Conservation (phyloP, 2,797 vertebrate genomes). For the Peromyscus aztecus region DNA sequence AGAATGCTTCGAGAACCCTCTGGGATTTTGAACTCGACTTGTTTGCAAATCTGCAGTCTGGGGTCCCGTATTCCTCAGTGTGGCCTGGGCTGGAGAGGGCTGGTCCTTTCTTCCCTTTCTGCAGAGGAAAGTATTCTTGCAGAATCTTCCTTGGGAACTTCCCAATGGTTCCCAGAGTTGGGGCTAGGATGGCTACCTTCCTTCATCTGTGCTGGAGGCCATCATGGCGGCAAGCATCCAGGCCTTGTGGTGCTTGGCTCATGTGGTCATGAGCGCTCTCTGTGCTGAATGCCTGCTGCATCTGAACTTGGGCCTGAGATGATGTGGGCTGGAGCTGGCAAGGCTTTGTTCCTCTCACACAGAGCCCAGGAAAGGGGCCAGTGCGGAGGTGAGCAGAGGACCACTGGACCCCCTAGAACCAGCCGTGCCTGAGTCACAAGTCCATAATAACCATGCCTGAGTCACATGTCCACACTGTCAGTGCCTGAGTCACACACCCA, state of each 20-base stretch:
- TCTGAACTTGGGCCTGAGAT: not conserved
- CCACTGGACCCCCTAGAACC: not conserved
- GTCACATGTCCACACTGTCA: not conserved
- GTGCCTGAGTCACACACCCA: not conserved
- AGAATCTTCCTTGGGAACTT: not conserved
- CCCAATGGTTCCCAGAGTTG: not conserved
- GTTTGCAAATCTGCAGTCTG: not conserved
- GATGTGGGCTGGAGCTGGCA: not conserved
- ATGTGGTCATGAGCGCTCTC: too few species aligned
- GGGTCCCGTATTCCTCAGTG: not conserved
- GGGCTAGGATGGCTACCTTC: accelerated
- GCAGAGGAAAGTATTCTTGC: not conserved
- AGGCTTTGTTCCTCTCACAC: accelerated
- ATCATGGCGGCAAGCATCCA: not conserved
- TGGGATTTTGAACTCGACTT: not conserved
- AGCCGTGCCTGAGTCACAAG: not conserved
- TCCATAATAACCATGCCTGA: not conserved
- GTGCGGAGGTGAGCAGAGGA: not conserved
- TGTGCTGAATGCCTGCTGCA: not conserved
- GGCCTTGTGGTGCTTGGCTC: not conserved
- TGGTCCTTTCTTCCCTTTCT: not conserved
- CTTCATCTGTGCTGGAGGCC: not conserved
- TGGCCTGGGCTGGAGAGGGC: not conserved
- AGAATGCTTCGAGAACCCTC: not conserved
- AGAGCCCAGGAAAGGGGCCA: not conserved